These are phyloP conservation scores for Epinephelus malabaricus DNA, from an alignment of 2,797 vertebrate species.

Conservation along the genomic window DNA sequence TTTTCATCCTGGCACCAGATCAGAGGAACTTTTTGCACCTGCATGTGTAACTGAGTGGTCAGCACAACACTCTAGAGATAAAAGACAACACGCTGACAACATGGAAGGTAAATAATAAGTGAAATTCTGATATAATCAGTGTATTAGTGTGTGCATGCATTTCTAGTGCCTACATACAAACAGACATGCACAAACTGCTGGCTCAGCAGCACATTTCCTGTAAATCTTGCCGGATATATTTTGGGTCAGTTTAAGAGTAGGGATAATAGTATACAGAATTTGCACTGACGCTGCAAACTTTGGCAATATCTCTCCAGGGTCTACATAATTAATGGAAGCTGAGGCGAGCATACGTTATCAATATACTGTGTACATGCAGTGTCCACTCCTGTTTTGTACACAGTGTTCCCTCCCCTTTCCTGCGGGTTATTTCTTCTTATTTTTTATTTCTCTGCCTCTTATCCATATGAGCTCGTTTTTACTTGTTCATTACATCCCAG, in stretches of 20 bases:
- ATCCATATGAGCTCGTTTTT: background rate
- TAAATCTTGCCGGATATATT: constrained; percentile 18
- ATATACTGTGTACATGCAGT: constrained; percentile 20
- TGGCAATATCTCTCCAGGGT: constrained; percentile 34
- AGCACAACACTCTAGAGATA: constrained; percentile 25
- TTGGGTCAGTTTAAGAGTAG: constrained; percentile 26
- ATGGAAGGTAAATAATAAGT: constrained; percentile 38
- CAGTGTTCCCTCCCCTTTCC: background rate
- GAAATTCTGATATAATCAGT: constrained; percentile 10
- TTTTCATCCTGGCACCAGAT: constrained; percentile 11
- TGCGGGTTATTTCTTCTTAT: background rate
- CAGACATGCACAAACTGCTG: constrained; percentile 30
- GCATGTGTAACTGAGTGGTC: constrained; percentile 13
- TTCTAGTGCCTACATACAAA: constrained; percentile 7
- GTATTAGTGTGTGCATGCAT: constrained; percentile 1
- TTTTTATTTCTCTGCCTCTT: background rate
- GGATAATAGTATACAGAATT: constrained; percentile 38
- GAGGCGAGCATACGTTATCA: constrained; percentile 43
- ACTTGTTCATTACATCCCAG: background rate
- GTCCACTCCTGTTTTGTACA: constrained; percentile 2
- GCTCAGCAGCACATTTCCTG: constrained; percentile 10
- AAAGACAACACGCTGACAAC: constrained; percentile 34
- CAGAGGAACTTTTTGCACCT: constrained; percentile 4
- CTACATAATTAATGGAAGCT: constrained; percentile 53
- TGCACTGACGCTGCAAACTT: constrained; percentile 55